phyloP scores from a whole-genome alignment of 64 coral and sea anemone species.

The Montipora cactus region DNA sequence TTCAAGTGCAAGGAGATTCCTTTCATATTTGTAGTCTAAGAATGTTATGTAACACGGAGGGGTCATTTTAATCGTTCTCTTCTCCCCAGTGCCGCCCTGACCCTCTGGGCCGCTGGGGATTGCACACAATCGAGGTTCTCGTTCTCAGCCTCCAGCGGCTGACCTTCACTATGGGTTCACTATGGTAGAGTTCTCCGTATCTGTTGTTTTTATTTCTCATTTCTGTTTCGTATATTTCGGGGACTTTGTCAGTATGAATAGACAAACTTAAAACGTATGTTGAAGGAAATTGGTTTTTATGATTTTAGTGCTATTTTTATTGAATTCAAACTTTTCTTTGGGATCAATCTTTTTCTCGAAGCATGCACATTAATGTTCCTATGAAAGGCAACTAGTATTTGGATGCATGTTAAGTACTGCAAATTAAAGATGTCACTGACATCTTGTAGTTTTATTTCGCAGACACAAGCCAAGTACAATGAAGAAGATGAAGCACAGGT shows the following conservation, averaged over 20 bases:
- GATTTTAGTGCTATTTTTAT: neutral
- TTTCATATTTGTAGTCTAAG: too few species aligned
- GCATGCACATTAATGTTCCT: too few species aligned
- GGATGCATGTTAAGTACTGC: neutral
- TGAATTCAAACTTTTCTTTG: neutral
- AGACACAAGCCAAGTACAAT: constrained; percentile 83
- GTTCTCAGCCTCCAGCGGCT: neutral
- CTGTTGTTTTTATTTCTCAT: neutral
- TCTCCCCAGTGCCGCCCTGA: too few species aligned
- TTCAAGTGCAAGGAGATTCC: too few species aligned
- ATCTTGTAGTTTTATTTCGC: neutral
- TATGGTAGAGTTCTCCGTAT: neutral
- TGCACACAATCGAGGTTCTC: too few species aligned
- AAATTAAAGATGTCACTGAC: too few species aligned
- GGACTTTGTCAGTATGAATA: neutral
- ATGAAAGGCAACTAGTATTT: neutral
- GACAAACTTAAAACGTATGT: neutral
- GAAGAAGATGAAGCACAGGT: constrained; percentile 42
- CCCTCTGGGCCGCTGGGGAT: too few species aligned
- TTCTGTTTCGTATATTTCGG: neutral
- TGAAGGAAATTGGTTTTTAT: neutral
- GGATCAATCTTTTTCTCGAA: neutral
- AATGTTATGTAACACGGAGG: too few species aligned
- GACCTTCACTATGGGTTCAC: neutral
- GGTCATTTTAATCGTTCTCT: too few species aligned